Conservation (phyloP, 2,113 vertebrate genomes). For the Polypterus bichir region DNA sequence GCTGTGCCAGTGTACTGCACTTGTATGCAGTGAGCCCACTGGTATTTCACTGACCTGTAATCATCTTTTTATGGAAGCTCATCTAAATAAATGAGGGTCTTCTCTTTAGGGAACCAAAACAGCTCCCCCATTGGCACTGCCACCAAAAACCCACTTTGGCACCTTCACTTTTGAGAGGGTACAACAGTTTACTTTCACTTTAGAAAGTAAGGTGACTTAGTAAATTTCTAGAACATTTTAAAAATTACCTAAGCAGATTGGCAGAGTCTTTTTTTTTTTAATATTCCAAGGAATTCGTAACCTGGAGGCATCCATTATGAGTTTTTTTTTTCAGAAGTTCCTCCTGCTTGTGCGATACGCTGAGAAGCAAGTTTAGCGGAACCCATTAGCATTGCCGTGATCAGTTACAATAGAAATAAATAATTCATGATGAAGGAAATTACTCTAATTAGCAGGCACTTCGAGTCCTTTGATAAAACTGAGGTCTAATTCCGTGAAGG, state of each 20-base stretch:
- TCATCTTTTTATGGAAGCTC: too few species aligned
- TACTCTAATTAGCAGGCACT: constrained; percentile 98
- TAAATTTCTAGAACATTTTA: background rate
- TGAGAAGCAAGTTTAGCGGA: constrained; percentile 75
- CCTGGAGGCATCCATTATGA: constrained; percentile 46
- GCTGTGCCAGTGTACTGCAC: too few species aligned
- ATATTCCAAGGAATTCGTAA: constrained; percentile 35
- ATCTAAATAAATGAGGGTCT: too few species aligned
- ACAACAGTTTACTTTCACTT: too few species aligned
- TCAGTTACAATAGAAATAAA: constrained; percentile 96
- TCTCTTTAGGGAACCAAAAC: too few species aligned
- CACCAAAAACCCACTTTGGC: too few species aligned
- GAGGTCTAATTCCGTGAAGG: constrained; percentile 88
- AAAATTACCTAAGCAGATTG: background rate
- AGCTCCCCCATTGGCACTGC: too few species aligned
- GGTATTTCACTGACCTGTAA: too few species aligned
- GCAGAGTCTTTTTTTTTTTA: background rate
- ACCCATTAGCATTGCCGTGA: constrained; percentile 88
- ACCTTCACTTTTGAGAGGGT: too few species aligned
- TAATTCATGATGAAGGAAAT: constrained; percentile 96
- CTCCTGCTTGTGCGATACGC: constrained; percentile 72
- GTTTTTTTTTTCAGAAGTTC: constrained; percentile 43
- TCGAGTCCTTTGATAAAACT: constrained; percentile 95
- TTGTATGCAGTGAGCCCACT: too few species aligned
- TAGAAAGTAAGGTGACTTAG: too few species aligned